phyloP scores from a whole-genome alignment of 2,113 vertebrate species.

The Astatoreochromis straeleni region DNA sequence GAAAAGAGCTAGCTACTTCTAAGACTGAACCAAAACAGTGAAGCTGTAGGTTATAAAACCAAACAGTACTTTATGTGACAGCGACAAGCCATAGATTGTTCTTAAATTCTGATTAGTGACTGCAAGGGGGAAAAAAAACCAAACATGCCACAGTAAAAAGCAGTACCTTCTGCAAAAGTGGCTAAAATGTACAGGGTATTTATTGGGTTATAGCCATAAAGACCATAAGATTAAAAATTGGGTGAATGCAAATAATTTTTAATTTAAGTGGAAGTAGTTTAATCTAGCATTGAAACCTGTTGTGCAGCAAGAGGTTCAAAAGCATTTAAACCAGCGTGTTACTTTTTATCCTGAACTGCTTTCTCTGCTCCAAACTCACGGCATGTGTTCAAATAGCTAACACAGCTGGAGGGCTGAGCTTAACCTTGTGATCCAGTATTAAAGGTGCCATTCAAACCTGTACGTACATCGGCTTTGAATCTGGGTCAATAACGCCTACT shows the following conservation, averaged over 20 bases:
- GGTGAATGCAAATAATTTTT: neutral
- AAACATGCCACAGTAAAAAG: neutral
- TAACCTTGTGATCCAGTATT: constrained; percentile 34
- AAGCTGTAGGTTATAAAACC: neutral
- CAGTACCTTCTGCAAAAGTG: neutral
- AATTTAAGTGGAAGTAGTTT: neutral
- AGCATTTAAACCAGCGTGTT: neutral
- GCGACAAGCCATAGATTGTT: neutral
- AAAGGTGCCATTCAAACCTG: constrained; percentile 8
- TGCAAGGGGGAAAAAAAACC: fast-evolving
- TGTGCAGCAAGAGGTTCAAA: neutral
- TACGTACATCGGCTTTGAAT: neutral
- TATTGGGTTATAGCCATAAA: neutral
- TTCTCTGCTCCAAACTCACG: neutral
- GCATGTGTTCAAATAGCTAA: constrained; percentile 4
- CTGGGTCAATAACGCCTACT: neutral
- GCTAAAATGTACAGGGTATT: neutral
- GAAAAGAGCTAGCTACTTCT: neutral
- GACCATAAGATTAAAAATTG: neutral
- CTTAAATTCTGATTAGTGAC: neutral
- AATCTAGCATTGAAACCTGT: neutral
- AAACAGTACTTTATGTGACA: neutral
- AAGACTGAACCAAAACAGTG: neutral
- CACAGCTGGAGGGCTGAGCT: constrained; percentile 20
- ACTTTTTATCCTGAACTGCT: neutral